Conservation (phyloP, 2,113 vertebrate species). For the Sciurus niger region DNA sequence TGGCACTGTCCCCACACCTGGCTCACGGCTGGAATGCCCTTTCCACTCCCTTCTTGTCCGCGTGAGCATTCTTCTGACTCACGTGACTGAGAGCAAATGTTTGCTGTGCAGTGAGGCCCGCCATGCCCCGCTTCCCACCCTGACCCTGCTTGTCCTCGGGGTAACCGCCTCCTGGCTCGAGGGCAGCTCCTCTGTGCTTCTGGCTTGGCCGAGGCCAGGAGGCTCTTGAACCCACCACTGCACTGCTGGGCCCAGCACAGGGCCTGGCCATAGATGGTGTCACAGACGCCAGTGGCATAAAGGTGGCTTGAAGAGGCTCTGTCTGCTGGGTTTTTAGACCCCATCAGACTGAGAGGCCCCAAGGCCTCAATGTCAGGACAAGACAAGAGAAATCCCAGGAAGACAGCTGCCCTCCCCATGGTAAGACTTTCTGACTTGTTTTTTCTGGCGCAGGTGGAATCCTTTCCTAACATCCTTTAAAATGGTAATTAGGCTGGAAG, state of each 20-base stretch:
- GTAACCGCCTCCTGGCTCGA: neutral
- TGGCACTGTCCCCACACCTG: no score
- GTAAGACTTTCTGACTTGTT: neutral
- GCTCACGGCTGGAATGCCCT: neutral
- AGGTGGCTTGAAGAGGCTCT: neutral
- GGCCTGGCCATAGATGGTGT: neutral
- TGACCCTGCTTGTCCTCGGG: neutral
- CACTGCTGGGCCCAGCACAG: accelerated
- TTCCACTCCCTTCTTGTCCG: neutral
- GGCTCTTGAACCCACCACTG: neutral
- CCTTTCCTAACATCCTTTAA: neutral
- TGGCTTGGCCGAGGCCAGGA: neutral
- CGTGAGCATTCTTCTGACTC: neutral
- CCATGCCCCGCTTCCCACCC: no score
- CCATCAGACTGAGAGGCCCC: neutral
- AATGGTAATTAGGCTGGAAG: slow-evolving; percentile 22
- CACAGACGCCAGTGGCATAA: neutral
- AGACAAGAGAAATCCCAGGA: neutral
- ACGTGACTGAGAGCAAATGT: neutral
- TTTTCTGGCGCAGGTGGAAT: neutral
- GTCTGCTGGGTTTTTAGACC: neutral
- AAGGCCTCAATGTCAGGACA: neutral
- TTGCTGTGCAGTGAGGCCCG: neutral
- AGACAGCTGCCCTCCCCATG: accelerated
- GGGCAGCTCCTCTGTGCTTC: neutral